phyloP scores from a whole-genome alignment of 53 echinoderm and acorn worm species.

The Holothuria leucospilota region DNA sequence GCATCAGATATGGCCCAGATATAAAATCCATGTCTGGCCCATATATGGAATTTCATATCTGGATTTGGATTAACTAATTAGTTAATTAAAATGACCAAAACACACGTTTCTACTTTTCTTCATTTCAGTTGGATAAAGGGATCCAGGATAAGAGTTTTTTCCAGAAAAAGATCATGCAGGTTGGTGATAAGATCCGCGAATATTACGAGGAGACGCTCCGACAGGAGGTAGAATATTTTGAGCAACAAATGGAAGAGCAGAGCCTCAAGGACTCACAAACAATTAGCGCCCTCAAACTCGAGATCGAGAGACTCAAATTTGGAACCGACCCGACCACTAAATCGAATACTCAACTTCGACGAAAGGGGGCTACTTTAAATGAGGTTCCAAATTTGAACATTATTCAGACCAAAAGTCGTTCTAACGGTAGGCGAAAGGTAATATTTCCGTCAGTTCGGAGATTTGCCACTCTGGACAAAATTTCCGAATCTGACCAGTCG shows the following conservation, averaged over 20 bases:
- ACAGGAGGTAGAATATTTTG: conserved; percentile 84
- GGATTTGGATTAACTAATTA: too few relatives aligned
- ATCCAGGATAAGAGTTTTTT: conserved; percentile 52
- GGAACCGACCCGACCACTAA: neutral
- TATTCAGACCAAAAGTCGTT: neutral
- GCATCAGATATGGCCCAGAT: too few relatives aligned
- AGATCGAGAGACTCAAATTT: conserved; percentile 67
- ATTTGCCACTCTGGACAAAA: conserved; percentile 24
- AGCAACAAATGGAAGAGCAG: conserved; percentile 83
- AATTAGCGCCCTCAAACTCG: conserved; percentile 63
- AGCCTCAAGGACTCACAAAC: conserved; percentile 64
- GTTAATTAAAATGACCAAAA: too few relatives aligned
- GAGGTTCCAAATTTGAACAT: neutral
- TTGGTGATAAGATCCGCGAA: conserved; percentile 74
- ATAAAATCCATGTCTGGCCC: too few relatives aligned
- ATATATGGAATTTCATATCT: too few relatives aligned
- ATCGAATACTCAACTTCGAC: conserved; percentile 33
- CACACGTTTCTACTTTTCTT: too few relatives aligned
- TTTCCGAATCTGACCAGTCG: conserved; percentile 21
- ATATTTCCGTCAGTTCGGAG: conserved; percentile 8
- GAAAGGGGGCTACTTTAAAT: conserved; percentile 7
- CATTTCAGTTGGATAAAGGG: conserved; percentile 32
- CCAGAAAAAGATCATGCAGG: conserved; percentile 63
- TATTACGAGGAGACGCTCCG: conserved; percentile 81
- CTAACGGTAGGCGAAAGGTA: neutral